Evolutionary conservation across 2,797 vertebrate species (phyloP).

Genomic region (Lutjanus campechanus): DNA sequence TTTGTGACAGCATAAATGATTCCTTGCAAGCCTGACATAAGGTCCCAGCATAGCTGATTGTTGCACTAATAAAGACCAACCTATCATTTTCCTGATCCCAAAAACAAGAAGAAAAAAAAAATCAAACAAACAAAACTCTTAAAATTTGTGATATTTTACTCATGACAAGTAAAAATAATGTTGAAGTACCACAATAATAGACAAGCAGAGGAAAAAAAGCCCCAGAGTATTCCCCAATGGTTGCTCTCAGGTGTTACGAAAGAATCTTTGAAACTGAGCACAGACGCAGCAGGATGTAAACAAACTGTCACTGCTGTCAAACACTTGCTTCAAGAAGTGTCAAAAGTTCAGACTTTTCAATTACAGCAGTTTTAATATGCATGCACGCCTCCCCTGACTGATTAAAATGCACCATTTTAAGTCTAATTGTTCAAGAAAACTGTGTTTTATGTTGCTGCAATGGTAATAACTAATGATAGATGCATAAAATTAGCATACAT

Average conservation of each 20-base stretch:
- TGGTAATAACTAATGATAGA: conserved; percentile 96
- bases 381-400: conserved; percentile 86
- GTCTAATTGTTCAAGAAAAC: conserved; percentile 95
- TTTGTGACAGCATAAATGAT: conserved; percentile 3
- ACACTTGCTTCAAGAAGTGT: conserved; percentile 78
- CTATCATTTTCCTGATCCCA: background rate
- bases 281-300: conserved; percentile 76
- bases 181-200: conserved; percentile 56
- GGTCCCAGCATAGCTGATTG: conserved; percentile 3
- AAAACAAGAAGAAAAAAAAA: conserved; percentile 2
- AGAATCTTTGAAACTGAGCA: conserved; percentile 64
- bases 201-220: conserved; percentile 34
- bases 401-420: conserved; percentile 94
- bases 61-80: conserved; percentile 24
- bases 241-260: conserved; percentile 68
- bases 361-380: conserved; percentile 85
- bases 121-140: conserved; percentile 39
- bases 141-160: conserved; percentile 45
- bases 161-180: conserved; percentile 41
- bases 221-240: conserved; percentile 63
- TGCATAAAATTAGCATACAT: conserved; percentile 99
- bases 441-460: conserved; percentile 90
- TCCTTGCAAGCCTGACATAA: background rate
- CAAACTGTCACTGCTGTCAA: conserved; percentile 80
- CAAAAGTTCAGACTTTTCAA: conserved; percentile 86